Conservation (phyloP, 2,888 invertebrate genomes). For the Yponomeuta malinellus region DNA sequence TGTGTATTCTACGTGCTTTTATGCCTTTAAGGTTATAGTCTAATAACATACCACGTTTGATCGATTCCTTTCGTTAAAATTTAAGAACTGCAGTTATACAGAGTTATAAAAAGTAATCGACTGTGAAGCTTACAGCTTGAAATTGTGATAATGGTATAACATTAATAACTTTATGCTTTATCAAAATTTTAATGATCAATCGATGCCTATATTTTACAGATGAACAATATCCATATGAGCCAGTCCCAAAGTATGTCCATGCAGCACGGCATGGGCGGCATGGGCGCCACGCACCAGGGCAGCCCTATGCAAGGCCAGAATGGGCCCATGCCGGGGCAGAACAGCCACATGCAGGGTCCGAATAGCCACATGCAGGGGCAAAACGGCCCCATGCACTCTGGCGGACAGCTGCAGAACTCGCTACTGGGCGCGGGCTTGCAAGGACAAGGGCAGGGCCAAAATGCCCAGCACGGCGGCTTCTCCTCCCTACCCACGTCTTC, state of each 20-base stretch:
- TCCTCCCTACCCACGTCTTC: constrained; percentile 59
- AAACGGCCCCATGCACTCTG: constrained; percentile 8
- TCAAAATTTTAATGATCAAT: too few relatives aligned
- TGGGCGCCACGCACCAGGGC: constrained; percentile 37
- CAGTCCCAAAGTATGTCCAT: constrained; percentile 81
- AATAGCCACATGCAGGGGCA: constrained; percentile 25
- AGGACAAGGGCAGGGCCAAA: too few relatives aligned
- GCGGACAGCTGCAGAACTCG: too few relatives aligned
- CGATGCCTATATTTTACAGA: constrained; percentile 45
- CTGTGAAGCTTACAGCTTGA: too few relatives aligned
- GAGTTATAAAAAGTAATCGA: too few relatives aligned
- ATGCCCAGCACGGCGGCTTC: constrained; percentile 32
- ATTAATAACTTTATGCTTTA: too few relatives aligned
- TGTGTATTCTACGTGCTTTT: constrained; percentile 25
- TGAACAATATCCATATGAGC: constrained; percentile 81
- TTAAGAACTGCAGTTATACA: too few relatives aligned
- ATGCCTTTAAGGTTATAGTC: too few relatives aligned
- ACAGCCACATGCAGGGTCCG: constrained; percentile 34
- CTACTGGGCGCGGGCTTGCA: too few relatives aligned
- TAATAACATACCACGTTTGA: too few relatives aligned
- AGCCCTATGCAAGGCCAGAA: constrained; percentile 33
- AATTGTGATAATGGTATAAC: too few relatives aligned
- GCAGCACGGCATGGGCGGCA: constrained; percentile 46
- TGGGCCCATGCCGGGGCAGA: constrained; percentile 20
- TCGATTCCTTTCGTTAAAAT: too few relatives aligned